phyloP scores from a whole-genome alignment of 2,113 vertebrate species.

The Mugil cephalus region DNA sequence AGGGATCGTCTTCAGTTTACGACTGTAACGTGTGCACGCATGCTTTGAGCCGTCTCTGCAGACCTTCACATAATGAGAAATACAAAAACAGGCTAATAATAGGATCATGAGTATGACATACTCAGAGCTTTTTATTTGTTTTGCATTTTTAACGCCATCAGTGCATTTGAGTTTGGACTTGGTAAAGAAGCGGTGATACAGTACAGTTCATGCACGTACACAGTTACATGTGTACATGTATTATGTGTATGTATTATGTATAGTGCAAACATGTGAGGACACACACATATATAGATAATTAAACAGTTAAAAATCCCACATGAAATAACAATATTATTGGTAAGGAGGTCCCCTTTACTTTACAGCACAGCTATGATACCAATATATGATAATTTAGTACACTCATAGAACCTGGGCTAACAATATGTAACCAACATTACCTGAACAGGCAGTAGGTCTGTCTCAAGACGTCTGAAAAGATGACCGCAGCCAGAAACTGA shows the following conservation, averaged over 20 bases:
- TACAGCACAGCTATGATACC: too few relatives aligned
- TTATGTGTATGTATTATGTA: not conserved
- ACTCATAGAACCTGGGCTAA: too few relatives aligned
- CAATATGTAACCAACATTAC: too few relatives aligned
- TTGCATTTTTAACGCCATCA: slow-evolving; percentile 7
- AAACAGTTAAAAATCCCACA: too few relatives aligned
- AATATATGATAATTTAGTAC: too few relatives aligned
- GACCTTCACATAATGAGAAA: slow-evolving; percentile 8
- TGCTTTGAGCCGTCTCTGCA: slow-evolving; percentile 11
- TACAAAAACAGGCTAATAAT: too few relatives aligned
- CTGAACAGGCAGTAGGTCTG: too few relatives aligned
- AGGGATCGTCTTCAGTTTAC: not conserved
- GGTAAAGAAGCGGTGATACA: not conserved
- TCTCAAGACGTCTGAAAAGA: too few relatives aligned
- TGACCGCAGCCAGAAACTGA: too few relatives aligned
- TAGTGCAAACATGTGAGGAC: slow-evolving; percentile 20
- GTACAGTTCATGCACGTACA: not conserved
- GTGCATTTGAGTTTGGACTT: not conserved
- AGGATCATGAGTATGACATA: not conserved
- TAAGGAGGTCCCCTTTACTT: not conserved
- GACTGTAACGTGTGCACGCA: not conserved
- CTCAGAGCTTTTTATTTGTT: slow-evolving; percentile 6
- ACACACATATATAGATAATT: too few relatives aligned
- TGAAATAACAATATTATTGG: not conserved
- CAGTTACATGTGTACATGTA: not conserved